These are phyloP conservation scores for Plagiodera versicolora DNA, from an alignment of 2,888 invertebrate species.

Conservation along the genomic window DNA sequence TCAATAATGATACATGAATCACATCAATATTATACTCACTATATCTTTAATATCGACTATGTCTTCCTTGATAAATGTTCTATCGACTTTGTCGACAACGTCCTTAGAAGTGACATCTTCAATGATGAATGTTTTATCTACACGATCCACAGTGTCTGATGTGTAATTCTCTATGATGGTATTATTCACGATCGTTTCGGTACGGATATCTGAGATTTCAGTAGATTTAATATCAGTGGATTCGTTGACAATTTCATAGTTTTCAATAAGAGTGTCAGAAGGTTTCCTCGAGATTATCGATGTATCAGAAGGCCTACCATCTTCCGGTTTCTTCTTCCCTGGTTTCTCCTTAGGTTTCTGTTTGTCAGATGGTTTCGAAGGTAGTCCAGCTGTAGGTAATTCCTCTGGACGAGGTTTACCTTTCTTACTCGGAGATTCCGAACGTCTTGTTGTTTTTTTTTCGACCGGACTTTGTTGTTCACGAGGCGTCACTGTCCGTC, in stretches of 20 bases:
- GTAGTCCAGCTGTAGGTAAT: conserved; percentile 25
- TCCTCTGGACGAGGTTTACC: not conserved
- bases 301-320: not conserved
- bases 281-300: not conserved
- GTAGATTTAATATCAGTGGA: conserved; percentile 25
- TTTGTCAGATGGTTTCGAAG: conserved; percentile 26
- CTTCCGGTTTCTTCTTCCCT: not conserved
- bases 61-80: conserved; percentile 60
- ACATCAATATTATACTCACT: conserved; percentile 44
- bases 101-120: conserved; percentile 1
- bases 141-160: conserved; percentile 23
- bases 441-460: conserved; percentile 6
- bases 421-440: conserved; percentile 12
- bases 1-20: conserved; percentile 2
- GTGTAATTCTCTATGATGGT: conserved; percentile 30
- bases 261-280: conserved; percentile 21
- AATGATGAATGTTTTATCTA: conserved; percentile 12
- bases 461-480: not conserved
- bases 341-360: not conserved
- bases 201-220: conserved; percentile 30
- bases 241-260: conserved; percentile 20
- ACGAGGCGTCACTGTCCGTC: not conserved
- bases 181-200: conserved; percentile 29
- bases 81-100: conserved; percentile 54
- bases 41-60: conserved; percentile 63